Base-by-base conservation (phyloP, 1,140 invertebrate genomes). In the Steinernema feltiae region DNA sequence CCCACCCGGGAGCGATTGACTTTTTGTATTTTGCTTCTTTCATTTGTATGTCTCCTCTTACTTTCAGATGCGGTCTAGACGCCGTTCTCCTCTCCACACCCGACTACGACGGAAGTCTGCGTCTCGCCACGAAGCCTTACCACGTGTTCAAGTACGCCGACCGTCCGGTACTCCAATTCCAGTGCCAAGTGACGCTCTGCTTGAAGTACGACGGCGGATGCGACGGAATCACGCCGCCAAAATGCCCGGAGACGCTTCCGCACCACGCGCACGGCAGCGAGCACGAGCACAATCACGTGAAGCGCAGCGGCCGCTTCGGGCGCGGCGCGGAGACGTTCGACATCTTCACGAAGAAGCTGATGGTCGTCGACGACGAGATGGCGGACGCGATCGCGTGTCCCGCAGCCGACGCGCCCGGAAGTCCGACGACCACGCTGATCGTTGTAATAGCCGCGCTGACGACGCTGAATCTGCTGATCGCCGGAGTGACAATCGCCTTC, bases 71-170 rank as follows among this genome's bases (percentile, higher is more conserved):
- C 69, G 83, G 83, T 12, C 32, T 85, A 30, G 83, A 84, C 70
- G 80, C 80, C 17, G 82, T 83, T 35, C 74, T 84, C 29, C 77
- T 84, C 15, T 78, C 75, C 30, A 86, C 85, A 21, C 84, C 84
- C 15, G 85, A 85, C 69, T 85, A 85, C 71, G 82, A 83, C 73
- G 48, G 35, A 17, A 80, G 32, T 29, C 74, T 85, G 12, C 76
- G 81, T 24, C 69, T 85, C 17, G 85, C 84, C 18, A 78, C 76
- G 1, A 86, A 83, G 71, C 79, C 78, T 0, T 84, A 82, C 76
- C 84, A 86, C 63, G 84, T 85, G 0, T 85, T 85, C 75, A 85
- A 85, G 71, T 85, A 86, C 77, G 84, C 84, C 0, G 84, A 85
- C 69, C 70, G 81, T 17, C 84, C 84, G 1, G 85, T 86, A n/a